These are phyloP conservation scores for Pandemis corylana DNA, from an alignment of 2,888 invertebrate species.

Conservation along the genomic window DNA sequence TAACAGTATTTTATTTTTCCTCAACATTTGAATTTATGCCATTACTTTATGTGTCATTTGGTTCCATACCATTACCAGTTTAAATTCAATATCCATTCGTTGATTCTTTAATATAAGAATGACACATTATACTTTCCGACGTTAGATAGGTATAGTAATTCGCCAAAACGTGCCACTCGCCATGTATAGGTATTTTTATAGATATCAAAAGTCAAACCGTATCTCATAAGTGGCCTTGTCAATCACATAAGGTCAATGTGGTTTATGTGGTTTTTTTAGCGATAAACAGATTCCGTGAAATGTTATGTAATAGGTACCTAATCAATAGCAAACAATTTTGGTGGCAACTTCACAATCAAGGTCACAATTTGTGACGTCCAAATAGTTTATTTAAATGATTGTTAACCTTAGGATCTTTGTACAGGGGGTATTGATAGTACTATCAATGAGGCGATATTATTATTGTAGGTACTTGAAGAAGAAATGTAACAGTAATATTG, in stretches of 20 bases:
- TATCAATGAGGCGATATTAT: conserved; percentile 6
- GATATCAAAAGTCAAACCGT: not conserved
- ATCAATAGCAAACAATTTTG: not conserved
- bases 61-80: conserved; percentile 2
- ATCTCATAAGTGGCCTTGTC: conserved; percentile 9
- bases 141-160: not conserved
- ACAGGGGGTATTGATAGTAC: not conserved
- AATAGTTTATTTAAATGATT: conserved; percentile 8
- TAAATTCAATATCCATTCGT: not conserved
- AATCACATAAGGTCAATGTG: not conserved
- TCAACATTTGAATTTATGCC: not conserved
- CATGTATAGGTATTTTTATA: not conserved
- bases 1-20: not conserved
- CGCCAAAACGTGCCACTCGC: not conserved
- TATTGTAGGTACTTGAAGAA: not conserved
- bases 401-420: conserved; percentile 4
- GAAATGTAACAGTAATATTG: not conserved
- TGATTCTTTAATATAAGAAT: not conserved
- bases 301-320: not conserved
- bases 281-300: no score
- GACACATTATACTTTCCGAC: not conserved
- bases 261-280: not conserved
- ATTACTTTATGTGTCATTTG: not conserved
- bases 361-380: conserved; percentile 1
- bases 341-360: not conserved